phyloP scores from a whole-genome alignment of 2,113 vertebrate species.

The Nerophis ophidion region DNA sequence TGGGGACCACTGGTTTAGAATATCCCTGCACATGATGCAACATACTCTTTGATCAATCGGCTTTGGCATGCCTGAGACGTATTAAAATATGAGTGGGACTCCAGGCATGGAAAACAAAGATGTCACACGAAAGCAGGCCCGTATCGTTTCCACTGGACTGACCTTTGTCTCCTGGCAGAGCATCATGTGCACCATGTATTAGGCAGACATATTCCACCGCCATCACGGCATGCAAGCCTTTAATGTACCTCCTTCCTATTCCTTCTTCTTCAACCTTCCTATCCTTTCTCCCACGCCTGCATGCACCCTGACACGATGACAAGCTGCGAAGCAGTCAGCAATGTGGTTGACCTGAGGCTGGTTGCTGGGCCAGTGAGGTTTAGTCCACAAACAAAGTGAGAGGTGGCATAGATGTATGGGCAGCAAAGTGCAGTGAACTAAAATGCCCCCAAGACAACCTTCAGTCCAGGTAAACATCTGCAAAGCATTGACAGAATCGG shows the following conservation, averaged over 20 bases:
- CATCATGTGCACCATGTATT: slow-evolving; percentile 51
- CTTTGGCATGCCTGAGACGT: neutral
- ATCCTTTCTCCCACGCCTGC: slow-evolving; percentile 47
- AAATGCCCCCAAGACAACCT: slow-evolving; percentile 38
- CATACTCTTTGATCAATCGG: no score
- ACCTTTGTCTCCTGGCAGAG: slow-evolving; percentile 29
- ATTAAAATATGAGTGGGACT: slow-evolving; percentile 10
- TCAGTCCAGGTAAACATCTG: slow-evolving; percentile 46
- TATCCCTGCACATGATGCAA: no score
- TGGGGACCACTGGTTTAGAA: no score
- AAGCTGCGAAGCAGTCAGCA: slow-evolving; percentile 51
- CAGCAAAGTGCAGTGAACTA: slow-evolving; percentile 52
- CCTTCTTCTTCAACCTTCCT: slow-evolving; percentile 14
- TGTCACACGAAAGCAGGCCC: slow-evolving; percentile 52
- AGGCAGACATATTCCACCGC: slow-evolving; percentile 38
- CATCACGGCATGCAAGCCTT: slow-evolving; percentile 48
- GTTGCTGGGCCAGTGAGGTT: slow-evolving; percentile 40
- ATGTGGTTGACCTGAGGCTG: slow-evolving; percentile 58
- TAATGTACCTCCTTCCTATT: slow-evolving; percentile 42
- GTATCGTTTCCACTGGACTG: slow-evolving; percentile 49
- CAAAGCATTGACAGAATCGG: slow-evolving; percentile 25
- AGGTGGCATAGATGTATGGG: slow-evolving; percentile 42
- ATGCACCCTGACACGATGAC: slow-evolving; percentile 63
- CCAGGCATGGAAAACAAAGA: slow-evolving; percentile 47
- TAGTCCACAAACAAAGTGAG: slow-evolving; percentile 47